Base-by-base conservation (phyloP, 2,888 invertebrate species). In the Notocelia uddmanniana region DNA sequence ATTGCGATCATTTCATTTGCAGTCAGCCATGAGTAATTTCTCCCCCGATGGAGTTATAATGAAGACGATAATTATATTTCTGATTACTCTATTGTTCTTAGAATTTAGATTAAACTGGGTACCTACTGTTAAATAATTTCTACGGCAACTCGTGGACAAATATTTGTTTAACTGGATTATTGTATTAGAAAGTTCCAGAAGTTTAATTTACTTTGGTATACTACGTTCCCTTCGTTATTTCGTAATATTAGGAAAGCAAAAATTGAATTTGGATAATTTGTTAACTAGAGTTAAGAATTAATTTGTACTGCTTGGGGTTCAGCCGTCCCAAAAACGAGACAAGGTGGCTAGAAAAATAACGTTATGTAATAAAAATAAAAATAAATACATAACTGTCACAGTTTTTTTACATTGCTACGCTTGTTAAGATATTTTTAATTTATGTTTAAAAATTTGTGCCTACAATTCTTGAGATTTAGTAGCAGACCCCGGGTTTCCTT, bases 1-100 rank as follows among this genome's bases (percentile, higher is more conserved):
- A 92, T 92, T 91, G 88, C 85, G 88, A 92, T 92, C 91, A 90
- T 90, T 90, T 90, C 91, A 90, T 92, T 90, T 89, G 87, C 89
- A 90, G 86, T 85, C 84, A 87, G 83, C 88, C 86, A 85, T 87
- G 83, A 89, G 87, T 88, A 88, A 90, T 89, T 86, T 77, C 80
- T 77, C 68, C 81, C 80, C 76, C 83, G 83, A 87, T 86, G 83
- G 84, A 86, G 85, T 89, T 89, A 89, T 90, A 90, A 90, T 87
- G 88, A 89, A 89, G 83, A 84, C 80, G 85, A 86, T 88, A 90
- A 91, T 91, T 87, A 85, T 85, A 87, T 87, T 86, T 86, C 87
- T 89, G 89, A 91, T 89, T 89, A 87, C 84, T 84, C 85, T 85
- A 90, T 90, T 92, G 88, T 91, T 89, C 83, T 78, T 76, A 76